Evolutionary conservation across 2,888 invertebrate genomes (phyloP).

Genomic region (Selenia dentaria): DNA sequence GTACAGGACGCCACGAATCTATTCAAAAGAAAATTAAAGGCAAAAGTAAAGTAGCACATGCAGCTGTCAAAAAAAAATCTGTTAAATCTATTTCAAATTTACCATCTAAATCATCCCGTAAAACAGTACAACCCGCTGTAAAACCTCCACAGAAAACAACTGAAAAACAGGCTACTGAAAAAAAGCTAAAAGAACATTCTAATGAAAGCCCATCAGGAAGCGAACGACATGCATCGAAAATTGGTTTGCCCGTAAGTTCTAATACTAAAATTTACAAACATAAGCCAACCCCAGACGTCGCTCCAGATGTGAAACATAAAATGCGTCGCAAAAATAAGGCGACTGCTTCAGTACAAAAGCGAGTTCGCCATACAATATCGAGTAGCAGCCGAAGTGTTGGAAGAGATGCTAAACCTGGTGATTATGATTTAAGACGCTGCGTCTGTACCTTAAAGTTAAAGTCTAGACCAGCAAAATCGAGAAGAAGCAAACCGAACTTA

Average conservation of each 20-base stretch:
- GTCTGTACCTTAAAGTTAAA: conserved; percentile 43
- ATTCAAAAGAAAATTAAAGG: conserved; percentile 7
- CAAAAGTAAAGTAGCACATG: conserved; percentile 9
- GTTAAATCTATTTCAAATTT: conserved; percentile 11
- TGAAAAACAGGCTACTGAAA: not conserved
- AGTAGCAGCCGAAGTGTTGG: conserved; percentile 5
- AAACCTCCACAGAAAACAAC: not conserved
- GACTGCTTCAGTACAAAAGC: not conserved
- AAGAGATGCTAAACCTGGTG: conserved; percentile 7
- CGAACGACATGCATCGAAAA: not conserved
- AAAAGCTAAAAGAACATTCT: not conserved
- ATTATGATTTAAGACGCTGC: conserved; percentile 38
- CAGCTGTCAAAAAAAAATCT: conserved; percentile 7
- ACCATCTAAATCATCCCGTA: conserved; percentile 5
- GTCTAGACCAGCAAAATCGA: conserved; percentile 27
- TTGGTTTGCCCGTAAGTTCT: conserved; percentile 8
- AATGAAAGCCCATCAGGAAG: not conserved
- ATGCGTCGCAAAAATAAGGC: not conserved
- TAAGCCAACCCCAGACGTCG: not conserved
- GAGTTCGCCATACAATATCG: conserved; percentile 6
- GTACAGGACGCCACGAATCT: not conserved
- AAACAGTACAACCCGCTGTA: not conserved
- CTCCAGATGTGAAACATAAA: not conserved
- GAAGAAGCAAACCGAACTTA: conserved; percentile 3
- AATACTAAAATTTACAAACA: conserved; percentile 10